phyloP scores from a whole-genome alignment of 2,113 vertebrate genomes.

The Dendropsophus ebraccatus region DNA sequence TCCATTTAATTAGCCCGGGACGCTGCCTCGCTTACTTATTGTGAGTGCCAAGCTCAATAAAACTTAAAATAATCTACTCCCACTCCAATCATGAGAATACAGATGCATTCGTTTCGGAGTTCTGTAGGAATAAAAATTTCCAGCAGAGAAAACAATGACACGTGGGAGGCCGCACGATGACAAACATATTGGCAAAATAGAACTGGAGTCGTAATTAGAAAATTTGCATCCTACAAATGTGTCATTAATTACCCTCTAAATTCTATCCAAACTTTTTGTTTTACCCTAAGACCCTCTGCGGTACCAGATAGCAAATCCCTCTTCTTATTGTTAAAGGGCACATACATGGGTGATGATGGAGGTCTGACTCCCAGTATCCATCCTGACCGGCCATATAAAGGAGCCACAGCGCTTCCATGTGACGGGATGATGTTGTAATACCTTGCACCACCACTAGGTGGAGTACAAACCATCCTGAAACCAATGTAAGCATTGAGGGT shows the following conservation, averaged over 20 bases:
- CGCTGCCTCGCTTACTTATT: background rate
- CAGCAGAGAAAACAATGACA: constrained; percentile 1
- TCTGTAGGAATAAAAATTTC: background rate
- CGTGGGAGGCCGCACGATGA: background rate
- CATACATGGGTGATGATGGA: too few relatives aligned
- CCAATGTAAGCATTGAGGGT: too few relatives aligned
- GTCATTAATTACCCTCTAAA: background rate
- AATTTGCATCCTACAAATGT: background rate
- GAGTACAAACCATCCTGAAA: too few relatives aligned
- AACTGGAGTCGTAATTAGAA: background rate
- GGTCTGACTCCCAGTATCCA: too few relatives aligned
- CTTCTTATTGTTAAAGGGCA: too few relatives aligned
- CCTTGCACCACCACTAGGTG: too few relatives aligned
- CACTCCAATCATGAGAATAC: background rate
- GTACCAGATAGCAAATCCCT: too few relatives aligned
- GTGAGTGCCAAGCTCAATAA: background rate
- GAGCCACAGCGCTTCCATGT: too few relatives aligned
- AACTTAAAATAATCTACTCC: constrained; percentile 1
- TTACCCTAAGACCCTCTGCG: background rate
- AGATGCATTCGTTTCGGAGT: background rate
- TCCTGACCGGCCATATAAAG: too few relatives aligned
- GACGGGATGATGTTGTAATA: too few relatives aligned
- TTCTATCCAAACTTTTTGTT: background rate
- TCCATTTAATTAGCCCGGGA: background rate
- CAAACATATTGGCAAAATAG: constrained; percentile 3